Evolutionary conservation across 2,113 vertebrate genomes (phyloP), one percentile per base, ranked within the genome.

Genomic region (Candoia aspera): DNA sequence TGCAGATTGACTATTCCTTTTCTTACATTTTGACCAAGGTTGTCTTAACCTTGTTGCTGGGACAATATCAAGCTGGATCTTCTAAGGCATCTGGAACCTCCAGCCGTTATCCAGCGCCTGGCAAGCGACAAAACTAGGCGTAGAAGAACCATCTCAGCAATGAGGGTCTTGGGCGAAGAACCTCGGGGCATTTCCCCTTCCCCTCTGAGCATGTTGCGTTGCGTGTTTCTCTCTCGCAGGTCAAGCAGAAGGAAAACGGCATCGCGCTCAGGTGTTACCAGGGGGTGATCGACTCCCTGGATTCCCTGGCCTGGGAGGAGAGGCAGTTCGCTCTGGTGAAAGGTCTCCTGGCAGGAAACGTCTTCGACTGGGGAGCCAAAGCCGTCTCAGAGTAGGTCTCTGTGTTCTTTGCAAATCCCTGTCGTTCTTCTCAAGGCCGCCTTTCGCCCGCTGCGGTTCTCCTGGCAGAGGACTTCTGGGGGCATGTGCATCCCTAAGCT

Each of bases 311-410:
- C 97, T 99, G 99, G 99, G 98, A 99, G 96, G 98, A 99, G 95
- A 97, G 98, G 95, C 99, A 99, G 98, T 98, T 99, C 92, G 98
- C 99, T 11, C 97, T 99, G 97, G 98, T 98, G 96, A 97, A 97
- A 91, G 99, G 99, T 55, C 98, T 99, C 42, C 97, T 99, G 95
- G 99, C 99, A 0, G 99, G 99, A 73, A 99, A 99, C 53, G 99
- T 99, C 93, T 99, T 99, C 54, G 99, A 99, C 97, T 99, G 99
- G 99, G 99, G 99, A 85, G 99, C 99, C 95, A 99, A 99, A 95
- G 99, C 99, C 0, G 99, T 99, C 94, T 99, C 99, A 8, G 99
- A 99, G 99, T 99, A 98, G 97, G 99, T 98, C 90, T 95, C 89
- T 23, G 94, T 37, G 21, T 90, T 24, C n/a, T 37, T 59, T 23